Percentiles rank a stretch among this genome's conserved stretches.
Conservation (phyloP, 2,113 vertebrate species). For the Psephotus haematonotus region DNA sequence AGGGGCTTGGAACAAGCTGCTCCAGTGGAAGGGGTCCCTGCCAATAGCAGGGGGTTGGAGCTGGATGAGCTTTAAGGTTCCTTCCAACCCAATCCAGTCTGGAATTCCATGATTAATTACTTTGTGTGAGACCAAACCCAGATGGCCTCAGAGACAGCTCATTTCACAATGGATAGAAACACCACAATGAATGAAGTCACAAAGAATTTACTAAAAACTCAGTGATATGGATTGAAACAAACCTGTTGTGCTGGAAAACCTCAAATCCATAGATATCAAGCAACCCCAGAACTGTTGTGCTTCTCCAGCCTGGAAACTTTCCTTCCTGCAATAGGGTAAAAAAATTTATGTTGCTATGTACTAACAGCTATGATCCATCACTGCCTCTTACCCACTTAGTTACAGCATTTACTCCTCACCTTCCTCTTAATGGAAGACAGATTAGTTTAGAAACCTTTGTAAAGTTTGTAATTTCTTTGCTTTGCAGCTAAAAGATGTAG, state of each 20-base stretch:
- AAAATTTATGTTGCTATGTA: background rate
- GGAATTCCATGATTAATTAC: background rate
- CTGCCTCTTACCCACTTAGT: too few species aligned
- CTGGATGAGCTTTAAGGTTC: background rate
- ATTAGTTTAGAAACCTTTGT: background rate
- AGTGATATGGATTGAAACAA: background rate
- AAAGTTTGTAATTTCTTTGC: background rate
- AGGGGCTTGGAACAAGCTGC: background rate
- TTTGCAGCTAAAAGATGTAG: background rate
- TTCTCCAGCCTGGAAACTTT: slow-evolving; percentile 82
- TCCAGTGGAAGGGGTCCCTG: background rate
- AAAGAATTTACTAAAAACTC: background rate
- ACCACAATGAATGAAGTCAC: background rate
- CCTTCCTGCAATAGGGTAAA: slow-evolving; percentile 77
- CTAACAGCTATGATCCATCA: background rate
- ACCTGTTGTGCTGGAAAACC: slow-evolving; percentile 98
- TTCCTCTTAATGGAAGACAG: background rate
- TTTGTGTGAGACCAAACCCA: background rate
- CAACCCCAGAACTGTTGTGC: slow-evolving; percentile 88
- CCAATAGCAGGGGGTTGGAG: background rate
- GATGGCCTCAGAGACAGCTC: background rate
- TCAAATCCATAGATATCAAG: slow-evolving; percentile 98
- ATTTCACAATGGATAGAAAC: background rate
- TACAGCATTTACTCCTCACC: background rate
- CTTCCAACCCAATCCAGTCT: background rate